Percentiles rank a stretch among this genome's conserved stretches.
phyloP scores from a whole-genome alignment of 2,888 invertebrate species.

The Syrista parreyssii region DNA sequence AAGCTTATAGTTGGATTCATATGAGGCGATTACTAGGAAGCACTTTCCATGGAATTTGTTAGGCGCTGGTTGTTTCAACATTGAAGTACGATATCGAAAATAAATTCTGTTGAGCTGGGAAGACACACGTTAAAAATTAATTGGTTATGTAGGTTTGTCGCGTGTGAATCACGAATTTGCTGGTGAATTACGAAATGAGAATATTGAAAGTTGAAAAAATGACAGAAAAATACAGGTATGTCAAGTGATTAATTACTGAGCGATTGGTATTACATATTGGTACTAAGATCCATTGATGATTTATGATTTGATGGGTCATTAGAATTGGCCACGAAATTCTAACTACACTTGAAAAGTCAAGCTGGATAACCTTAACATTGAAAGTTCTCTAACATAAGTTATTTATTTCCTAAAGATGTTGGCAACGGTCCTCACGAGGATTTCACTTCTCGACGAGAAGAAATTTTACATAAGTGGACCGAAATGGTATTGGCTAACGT shows the following conservation, averaged over 20 bases:
- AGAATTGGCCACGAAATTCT: background rate
- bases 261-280: background rate
- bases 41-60: conserved; percentile 46
- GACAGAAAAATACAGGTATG: background rate
- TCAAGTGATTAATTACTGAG: background rate
- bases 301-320: background rate
- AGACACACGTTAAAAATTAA: background rate
- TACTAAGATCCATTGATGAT: background rate
- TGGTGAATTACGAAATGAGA: background rate
- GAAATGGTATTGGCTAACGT: background rate
- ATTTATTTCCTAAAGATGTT: background rate
- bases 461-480: background rate
- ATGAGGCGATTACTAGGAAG: conserved; percentile 25
- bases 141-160: background rate
- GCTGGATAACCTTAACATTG: conserved; percentile 46
- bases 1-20: background rate
- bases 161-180: background rate
- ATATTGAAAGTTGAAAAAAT: background rate
- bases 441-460: background rate
- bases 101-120: background rate
- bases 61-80: conserved; percentile 39
- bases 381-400: conserved; percentile 4
- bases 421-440: background rate
- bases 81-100: conserved; percentile 35
- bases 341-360: background rate